Percentiles rank a stretch among this genome's conserved stretches.
phyloP scores from a whole-genome alignment of 2,797 vertebrate genomes.

The Phrynocephalus forsythii region DNA sequence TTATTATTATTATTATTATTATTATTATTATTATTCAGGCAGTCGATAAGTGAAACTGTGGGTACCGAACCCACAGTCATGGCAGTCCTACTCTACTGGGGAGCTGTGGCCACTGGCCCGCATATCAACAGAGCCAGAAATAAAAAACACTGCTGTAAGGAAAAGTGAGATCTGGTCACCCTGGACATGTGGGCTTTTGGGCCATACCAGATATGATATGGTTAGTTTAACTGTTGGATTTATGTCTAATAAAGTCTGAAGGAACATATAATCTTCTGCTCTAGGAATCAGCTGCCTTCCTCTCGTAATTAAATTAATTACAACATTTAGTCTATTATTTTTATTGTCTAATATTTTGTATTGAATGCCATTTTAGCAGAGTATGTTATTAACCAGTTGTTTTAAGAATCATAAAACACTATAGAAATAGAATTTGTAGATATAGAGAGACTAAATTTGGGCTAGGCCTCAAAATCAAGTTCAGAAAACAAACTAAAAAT shows the following conservation, averaged over 20 bases:
- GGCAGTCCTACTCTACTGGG: too few species aligned
- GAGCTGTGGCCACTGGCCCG: too few species aligned
- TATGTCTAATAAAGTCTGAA: background rate
- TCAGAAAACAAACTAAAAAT: slow-evolving; percentile 30
- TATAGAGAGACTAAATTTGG: slow-evolving; percentile 41
- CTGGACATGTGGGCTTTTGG: background rate
- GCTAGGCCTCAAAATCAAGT: slow-evolving; percentile 44
- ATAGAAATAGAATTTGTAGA: background rate
- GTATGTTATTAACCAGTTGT: background rate
- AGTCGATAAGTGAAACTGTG: too few species aligned
- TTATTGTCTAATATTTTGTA: background rate
- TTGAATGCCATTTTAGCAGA: background rate
- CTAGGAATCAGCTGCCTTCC: background rate
- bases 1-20: too few species aligned
- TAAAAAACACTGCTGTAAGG: too few species aligned
- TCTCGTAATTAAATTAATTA: too few species aligned
- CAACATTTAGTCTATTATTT: background rate
- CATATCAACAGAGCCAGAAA: too few species aligned
- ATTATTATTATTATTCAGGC: too few species aligned
- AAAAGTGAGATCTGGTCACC: too few species aligned
- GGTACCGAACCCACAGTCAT: too few species aligned
- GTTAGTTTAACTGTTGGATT: background rate
- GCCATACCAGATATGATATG: background rate
- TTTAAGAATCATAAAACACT: slow-evolving; percentile 21
- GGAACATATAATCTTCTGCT: background rate